These are phyloP conservation scores for Capra hircus DNA, from an alignment of 2,113 vertebrate species.

Conservation along the genomic window DNA sequence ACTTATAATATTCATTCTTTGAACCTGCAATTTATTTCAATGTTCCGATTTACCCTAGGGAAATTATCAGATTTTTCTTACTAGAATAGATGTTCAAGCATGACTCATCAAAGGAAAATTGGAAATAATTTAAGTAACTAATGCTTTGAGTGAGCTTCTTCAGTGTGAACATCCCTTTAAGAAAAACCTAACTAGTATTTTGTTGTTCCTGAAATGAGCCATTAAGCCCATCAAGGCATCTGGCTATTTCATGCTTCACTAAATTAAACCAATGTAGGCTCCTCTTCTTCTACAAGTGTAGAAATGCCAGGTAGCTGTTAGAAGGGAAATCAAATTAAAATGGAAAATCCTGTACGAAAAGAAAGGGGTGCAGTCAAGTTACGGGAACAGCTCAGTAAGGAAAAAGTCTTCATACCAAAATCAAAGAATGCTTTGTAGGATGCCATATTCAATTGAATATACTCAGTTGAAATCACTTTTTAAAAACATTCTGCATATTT, in stretches of 20 bases:
- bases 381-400: background rate
- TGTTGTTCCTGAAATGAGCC: background rate
- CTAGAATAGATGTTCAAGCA: background rate
- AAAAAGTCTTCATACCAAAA: background rate
- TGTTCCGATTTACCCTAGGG: background rate
- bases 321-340: background rate
- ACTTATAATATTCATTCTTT: background rate
- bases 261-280: background rate
- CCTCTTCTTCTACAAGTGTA: background rate
- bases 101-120: background rate
- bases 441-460: background rate
- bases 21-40: background rate
- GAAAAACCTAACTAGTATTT: background rate
- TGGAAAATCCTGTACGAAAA: background rate
- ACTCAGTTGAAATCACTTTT: background rate
- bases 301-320: background rate
- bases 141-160: background rate
- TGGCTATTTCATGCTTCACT: background rate
- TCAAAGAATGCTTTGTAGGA: background rate
- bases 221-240: background rate
- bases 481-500: background rate
- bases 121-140: background rate
- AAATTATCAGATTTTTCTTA: background rate
- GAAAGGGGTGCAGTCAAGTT: background rate
- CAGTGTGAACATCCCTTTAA: background rate